phyloP scores from a whole-genome alignment of 2,888 invertebrate species.

The Nemapogon koenigi region DNA sequence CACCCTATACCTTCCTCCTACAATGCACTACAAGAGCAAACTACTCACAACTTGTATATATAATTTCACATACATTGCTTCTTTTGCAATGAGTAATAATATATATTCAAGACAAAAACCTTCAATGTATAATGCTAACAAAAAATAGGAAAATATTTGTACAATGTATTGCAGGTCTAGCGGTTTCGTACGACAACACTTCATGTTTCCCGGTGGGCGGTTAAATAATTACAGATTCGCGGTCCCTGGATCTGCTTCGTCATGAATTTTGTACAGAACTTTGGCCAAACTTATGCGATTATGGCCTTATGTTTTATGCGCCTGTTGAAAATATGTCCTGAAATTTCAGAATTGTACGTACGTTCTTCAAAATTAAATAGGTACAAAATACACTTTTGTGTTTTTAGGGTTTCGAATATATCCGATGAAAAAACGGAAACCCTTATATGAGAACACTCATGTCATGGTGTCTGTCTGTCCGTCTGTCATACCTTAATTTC shows the following conservation, averaged over 20 bases:
- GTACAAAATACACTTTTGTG: no score
- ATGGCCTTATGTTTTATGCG: no score
- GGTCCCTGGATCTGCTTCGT: constrained; percentile 37
- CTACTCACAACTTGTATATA: constrained; percentile 1
- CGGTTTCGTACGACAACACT: constrained; percentile 1
- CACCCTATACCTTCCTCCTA: constrained; percentile 35
- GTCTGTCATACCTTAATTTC: no score
- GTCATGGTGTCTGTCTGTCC: no score
- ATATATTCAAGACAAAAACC: background rate
- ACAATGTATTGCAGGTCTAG: background rate
- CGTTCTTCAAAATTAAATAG: no score
- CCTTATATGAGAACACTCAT: no score
- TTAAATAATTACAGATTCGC: constrained; percentile 47
- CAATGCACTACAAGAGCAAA: constrained; percentile 1
- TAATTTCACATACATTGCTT: constrained; percentile 2
- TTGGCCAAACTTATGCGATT: background rate
- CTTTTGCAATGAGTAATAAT: background rate
- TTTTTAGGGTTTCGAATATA: no score
- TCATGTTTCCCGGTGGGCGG: background rate
- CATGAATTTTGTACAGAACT: constrained; percentile 33
- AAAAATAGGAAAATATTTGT: background rate
- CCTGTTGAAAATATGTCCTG: no score
- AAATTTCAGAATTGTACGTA: no score
- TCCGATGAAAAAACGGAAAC: no score
- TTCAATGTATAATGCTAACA: background rate